Base-by-base conservation (phyloP, 2,888 invertebrate species). In the Phyto melanocephala region DNA sequence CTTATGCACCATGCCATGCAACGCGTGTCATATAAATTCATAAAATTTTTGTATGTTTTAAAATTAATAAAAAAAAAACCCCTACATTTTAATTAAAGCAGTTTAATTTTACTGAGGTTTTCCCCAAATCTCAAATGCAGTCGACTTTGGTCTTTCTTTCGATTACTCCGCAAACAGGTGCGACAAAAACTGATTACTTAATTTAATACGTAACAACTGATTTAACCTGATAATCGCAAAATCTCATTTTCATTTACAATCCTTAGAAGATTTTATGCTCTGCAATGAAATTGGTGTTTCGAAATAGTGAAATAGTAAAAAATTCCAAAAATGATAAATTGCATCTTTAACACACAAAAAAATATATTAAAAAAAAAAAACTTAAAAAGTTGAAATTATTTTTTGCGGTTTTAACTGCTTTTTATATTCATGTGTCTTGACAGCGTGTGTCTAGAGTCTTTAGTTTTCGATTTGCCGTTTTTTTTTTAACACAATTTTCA, bases 391-490 rank as follows among this genome's bases (percentile, higher is more conserved):
- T 10, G 28, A 67, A 65, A 52, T 37, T 6, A 67, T 28, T 52
- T 50, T 52, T 22, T 79, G 72, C 20, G 60, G 72, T 60, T 67
- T 65, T 13, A 17, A 60, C 17, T 35, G 17, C 35, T 54, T 28
- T 42, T 56, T 28, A 28, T 6, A 28, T 28, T 28, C 15, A 54
- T 7, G 40, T 42, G 42, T 7, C 7, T 28, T 28, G 28, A 74
- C 28, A 5, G 85, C 71, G 67, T 63, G 79, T 80, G 68, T 52
- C 81, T 79, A 80, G 68, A 85, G 83, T 80, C 82, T 85, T 85
- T 77, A 47, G 75, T 85, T 71, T 74, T 58, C 20, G 15, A 42
- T 42, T 47, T n/a, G 11, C 13, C 24, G n/a, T 63, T 52, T 42
- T 60, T 35, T 22, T 35, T 20, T 11, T 24, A n/a, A 2, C 35